Evolutionary conservation across 2,888 invertebrate species (phyloP), one percentile per base, ranked within the genome.

Genomic region (Zygothrica quintamaculata): DNA sequence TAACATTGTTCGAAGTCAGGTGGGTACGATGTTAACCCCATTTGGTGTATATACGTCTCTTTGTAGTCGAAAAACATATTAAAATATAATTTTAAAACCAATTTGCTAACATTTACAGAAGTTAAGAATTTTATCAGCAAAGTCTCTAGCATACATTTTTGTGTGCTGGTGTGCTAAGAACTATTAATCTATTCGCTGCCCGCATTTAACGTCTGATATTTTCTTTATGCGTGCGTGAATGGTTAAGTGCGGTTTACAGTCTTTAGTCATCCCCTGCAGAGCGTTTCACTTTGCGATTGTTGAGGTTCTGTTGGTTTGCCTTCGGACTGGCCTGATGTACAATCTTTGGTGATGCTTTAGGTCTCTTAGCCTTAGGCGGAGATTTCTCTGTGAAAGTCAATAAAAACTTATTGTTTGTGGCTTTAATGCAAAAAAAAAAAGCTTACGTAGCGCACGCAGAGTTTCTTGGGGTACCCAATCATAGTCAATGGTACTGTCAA

Each of bases 381-480:
- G 94, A 94, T 93, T 95, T 95, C 91, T 95, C 95, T 95, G 92
- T 13, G 93, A 5, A 6, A 12, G 13, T 9, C 6, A 34, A 34
- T 34, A 34, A 34, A 34, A 26, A 8, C 8, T 26, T 26, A 6
- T 26, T 26, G 8, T 26, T 26, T 3, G 29, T 29, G 5, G 3
- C 18, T 2, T 29, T 29, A 29, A 29, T 22, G 2, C 2, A 22
- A 22, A 22, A 22, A 22, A 22, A 22, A 22, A 22, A 22, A 22
- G 6, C 96, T 94, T 92, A 97, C 97, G 96, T 77, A 96, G 92
- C 90, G 94, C 94, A 79, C 95, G 95, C 48, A 97, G 93, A 68
- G 96, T 96, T 91, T 98, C 97, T 88, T 96, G 95, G 34, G 99
- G 99, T 88, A 99, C 93, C 99, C 99, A 99, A 84, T 99, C 99